These are phyloP conservation scores for Sebastes wilsoni DNA, from an alignment of 2,797 vertebrate species.

Conservation along the genomic window DNA sequence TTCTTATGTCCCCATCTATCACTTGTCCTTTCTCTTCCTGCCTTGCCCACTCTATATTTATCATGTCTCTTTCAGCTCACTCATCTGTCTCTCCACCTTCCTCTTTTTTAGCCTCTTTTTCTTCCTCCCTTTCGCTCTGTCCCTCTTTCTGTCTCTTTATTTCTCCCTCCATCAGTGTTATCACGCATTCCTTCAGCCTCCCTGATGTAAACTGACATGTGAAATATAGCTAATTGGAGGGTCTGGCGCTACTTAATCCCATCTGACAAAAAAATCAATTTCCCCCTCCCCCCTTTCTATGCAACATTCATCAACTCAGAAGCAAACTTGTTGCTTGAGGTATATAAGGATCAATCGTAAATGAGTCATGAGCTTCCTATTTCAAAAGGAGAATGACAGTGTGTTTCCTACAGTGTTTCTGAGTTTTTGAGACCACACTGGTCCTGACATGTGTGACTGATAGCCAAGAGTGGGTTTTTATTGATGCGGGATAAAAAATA, in stretches of 20 bases:
- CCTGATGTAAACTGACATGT: constrained; percentile 76
- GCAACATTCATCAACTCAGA: constrained; percentile 60
- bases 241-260: constrained; percentile 63
- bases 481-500: constrained; percentile 6
- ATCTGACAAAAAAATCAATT: constrained; percentile 72
- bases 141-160: not conserved
- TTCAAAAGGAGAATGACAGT: constrained; percentile 31
- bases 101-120: not conserved
- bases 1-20: constrained; percentile 11
- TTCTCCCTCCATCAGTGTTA: constrained; percentile 10
- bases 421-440: constrained; percentile 27
- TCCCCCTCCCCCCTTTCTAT: constrained; percentile 9
- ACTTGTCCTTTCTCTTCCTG: not conserved
- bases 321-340: constrained; percentile 64
- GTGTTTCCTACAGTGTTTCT: constrained; percentile 42
- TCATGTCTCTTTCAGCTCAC: constrained; percentile 25
- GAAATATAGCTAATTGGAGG: constrained; percentile 78
- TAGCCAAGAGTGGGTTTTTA: not conserved
- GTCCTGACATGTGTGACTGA: constrained; percentile 37
- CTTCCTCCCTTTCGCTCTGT: not conserved
- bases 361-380: constrained; percentile 47
- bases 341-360: constrained; percentile 58
- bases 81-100: constrained; percentile 1
- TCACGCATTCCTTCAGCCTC: constrained; percentile 22
- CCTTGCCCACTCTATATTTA: constrained; percentile 12